Evolutionary conservation across 2,797 vertebrate species (phyloP), one percentile per base, ranked within the genome.

Genomic region (Myripristis murdjan): DNA sequence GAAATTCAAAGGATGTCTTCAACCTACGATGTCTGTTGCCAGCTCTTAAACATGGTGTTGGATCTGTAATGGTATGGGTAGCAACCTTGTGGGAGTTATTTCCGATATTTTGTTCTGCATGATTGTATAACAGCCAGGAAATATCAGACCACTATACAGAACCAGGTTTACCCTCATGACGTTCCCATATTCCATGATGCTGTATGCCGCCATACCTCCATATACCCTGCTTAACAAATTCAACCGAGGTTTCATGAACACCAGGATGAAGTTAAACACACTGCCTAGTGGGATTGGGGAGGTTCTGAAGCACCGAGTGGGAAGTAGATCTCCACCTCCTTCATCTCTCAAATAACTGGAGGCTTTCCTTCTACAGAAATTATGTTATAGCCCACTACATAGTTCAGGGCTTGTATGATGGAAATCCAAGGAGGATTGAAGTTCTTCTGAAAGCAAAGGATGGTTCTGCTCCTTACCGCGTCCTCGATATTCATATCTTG

Each of bases 11-110:
- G 15, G 28, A 46, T 26, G 41, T 35, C 37, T 49, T 26, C 20
- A n/a, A 59, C 49, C 63, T 53, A 35, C 22, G 35, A 18, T 61
- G 51, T 44, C 18, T 9, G 28, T 51, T n/a, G 23, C 67, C 75
- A 81, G 74, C 61, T 80, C 81, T 70, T 71, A 28, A 61, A 44
- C 31, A 64, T 11, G 16, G 18, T 24, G 23, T 23, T 60, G 33
- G 33, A 35, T 72, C 43, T 67, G 65, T 64, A 67, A 35, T 39
- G 61, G 41, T 64, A 59, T 43, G 68, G 51, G 74, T 74, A 76
- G 55, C 52, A 31, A 37, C 57, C 56, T n/a, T 70, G 70, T 61
- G 58, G 53, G 44, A 69, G 60, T 73, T 20, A 51, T 64, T 64
- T 33, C 31, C 12, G 18, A 23, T 47, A 66, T 65, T n/a, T 54